Evolutionary conservation across 2,888 invertebrate species (phyloP).

Genomic region (Oligia latruncula): DNA sequence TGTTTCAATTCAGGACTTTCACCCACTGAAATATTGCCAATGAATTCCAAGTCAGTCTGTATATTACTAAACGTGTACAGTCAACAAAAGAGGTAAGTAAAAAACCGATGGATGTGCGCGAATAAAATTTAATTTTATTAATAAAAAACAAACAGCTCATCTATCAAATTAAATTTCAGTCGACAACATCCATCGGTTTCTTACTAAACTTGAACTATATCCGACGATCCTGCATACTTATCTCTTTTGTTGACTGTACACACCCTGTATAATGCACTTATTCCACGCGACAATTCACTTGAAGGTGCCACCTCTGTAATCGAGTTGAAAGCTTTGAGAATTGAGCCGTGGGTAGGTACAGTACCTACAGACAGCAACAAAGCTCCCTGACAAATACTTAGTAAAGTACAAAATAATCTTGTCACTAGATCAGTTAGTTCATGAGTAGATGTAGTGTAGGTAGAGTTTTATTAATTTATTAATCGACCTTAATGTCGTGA

Average conservation of each 20-base stretch:
- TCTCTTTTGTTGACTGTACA: not conserved
- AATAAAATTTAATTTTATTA: too few species aligned
- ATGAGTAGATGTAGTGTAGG: not conserved
- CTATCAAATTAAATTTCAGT: too few species aligned
- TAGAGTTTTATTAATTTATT: not conserved
- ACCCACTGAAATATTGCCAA: not conserved
- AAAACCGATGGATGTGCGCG: too few species aligned
- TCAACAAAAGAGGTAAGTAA: too few species aligned
- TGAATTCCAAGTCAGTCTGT: conserved; percentile 18
- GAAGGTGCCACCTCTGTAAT: conserved; percentile 41
- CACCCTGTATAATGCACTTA: conserved; percentile 36
- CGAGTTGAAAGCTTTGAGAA: conserved; percentile 52
- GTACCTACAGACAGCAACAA: conserved; percentile 8
- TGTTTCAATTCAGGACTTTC: not conserved
- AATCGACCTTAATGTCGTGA: not conserved
- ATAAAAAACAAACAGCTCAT: too few species aligned
- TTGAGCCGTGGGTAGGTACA: conserved; percentile 23
- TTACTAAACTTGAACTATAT: too few species aligned
- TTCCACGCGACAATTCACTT: conserved; percentile 37
- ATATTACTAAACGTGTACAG: not conserved
- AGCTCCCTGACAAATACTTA: not conserved
- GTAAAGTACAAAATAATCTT: not conserved
- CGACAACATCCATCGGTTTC: too few species aligned
- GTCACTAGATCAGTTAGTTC: not conserved
- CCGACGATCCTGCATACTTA: too few species aligned